phyloP scores from a whole-genome alignment of 2,888 invertebrate species.

The Seira ritae region DNA sequence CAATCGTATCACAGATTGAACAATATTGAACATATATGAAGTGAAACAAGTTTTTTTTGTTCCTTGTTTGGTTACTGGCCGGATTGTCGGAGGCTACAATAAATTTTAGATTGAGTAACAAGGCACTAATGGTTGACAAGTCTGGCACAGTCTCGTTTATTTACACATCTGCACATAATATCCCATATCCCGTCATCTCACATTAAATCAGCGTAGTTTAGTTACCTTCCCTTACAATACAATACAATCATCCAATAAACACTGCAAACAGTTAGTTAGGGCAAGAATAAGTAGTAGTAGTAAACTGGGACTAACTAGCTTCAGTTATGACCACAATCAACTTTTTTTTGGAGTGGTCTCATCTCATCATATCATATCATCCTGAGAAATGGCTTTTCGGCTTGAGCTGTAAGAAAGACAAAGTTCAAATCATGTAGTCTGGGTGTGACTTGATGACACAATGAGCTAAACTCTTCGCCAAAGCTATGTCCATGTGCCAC shows the following conservation, averaged over 20 bases:
- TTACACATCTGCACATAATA: background rate
- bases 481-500: constrained; percentile 43
- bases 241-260: background rate
- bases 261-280: background rate
- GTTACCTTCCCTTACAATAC: background rate
- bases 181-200: too few species aligned
- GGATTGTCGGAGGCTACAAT: background rate
- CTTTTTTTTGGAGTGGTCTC: background rate
- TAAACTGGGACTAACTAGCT: too few species aligned
- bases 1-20: too few species aligned
- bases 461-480: background rate
- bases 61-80: background rate
- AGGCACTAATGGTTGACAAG: background rate
- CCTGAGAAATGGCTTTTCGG: background rate
- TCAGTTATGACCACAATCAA: background rate
- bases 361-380: background rate
- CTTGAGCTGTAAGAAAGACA: background rate
- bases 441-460: background rate
- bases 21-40: background rate
- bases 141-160: background rate
- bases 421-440: background rate
- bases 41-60: background rate
- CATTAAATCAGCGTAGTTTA: too few species aligned
- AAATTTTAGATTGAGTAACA: background rate
- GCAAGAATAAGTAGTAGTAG: background rate